Conservation (phyloP, 2,888 invertebrate genomes). For the Coleophora deauratella region DNA sequence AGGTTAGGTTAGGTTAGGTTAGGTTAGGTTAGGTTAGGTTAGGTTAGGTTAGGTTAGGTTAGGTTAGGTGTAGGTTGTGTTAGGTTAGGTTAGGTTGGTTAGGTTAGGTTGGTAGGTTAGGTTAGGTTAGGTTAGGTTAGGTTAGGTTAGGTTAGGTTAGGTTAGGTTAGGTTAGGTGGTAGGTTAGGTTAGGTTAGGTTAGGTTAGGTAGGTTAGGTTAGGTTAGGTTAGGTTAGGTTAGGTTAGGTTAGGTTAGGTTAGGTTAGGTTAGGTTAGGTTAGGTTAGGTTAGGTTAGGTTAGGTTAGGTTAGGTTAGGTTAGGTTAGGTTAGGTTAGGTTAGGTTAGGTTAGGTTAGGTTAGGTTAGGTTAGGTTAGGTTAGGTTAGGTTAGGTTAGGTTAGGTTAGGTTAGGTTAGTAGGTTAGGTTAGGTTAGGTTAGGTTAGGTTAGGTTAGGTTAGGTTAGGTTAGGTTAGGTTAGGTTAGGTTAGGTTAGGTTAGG, state of each 20-base stretch:
- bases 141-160: constrained; percentile 16
- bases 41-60: constrained; percentile 13
- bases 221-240: constrained; percentile 24
- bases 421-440: constrained; percentile 11
- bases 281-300: constrained; percentile 25
- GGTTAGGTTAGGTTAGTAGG: constrained; percentile 18
- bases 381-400: constrained; percentile 22
- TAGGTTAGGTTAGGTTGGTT: too few relatives aligned
- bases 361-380: constrained; percentile 26
- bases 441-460: constrained; percentile 15
- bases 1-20: constrained; percentile 17
- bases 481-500: constrained; percentile 20
- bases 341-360: constrained; percentile 25
- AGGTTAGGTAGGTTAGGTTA: too few relatives aligned
- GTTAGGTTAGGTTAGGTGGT: constrained; percentile 22
- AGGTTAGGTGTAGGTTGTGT: constrained; percentile 9
- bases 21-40: constrained; percentile 17
- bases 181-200: too few relatives aligned
- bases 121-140: constrained; percentile 18
- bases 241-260: constrained; percentile 24
- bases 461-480: constrained; percentile 17
- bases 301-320: constrained; percentile 25
- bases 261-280: constrained; percentile 24
- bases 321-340: constrained; percentile 26
- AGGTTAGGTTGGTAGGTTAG: too few relatives aligned